Percentiles rank a stretch among this genome's conserved stretches.
These are phyloP conservation scores for Buceros bicornis DNA, from an alignment of 2,797 vertebrate genomes.

Conservation along the genomic window DNA sequence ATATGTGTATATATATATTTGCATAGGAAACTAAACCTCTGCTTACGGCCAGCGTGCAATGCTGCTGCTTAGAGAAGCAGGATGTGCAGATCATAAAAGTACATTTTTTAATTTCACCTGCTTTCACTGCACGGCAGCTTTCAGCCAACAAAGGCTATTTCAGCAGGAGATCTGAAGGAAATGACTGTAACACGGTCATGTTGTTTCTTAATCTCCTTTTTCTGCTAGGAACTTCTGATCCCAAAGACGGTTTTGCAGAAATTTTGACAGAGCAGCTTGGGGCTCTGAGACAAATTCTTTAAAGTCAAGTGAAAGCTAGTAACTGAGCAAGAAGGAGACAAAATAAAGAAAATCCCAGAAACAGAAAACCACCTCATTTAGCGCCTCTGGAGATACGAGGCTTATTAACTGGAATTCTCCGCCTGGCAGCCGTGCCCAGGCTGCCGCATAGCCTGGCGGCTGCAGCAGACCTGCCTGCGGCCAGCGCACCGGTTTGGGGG, in stretches of 20 bases:
- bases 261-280: not conserved
- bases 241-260: not conserved
- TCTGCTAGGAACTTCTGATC: not conserved
- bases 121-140: not conserved
- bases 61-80: not conserved
- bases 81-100: not conserved
- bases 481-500: not conserved
- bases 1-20: not conserved
- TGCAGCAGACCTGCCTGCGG: not conserved
- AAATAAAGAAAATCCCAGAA: not conserved
- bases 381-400: not conserved
- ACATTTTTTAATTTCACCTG: not conserved
- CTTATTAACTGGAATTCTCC: not conserved
- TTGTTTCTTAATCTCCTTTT: not conserved
- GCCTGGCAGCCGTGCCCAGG: not conserved
- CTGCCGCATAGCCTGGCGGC: not conserved
- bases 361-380: not conserved
- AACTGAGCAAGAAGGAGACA: not conserved
- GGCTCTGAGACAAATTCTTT: not conserved
- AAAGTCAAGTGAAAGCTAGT: not conserved
- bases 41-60: rapidly evolving
- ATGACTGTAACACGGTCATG: not conserved
- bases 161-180: not conserved
- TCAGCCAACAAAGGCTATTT: not conserved
- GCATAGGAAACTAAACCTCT: not conserved